These are phyloP conservation scores for Azorinus chamasolen DNA, from an alignment of 2,888 invertebrate genomes.

Conservation along the genomic window DNA sequence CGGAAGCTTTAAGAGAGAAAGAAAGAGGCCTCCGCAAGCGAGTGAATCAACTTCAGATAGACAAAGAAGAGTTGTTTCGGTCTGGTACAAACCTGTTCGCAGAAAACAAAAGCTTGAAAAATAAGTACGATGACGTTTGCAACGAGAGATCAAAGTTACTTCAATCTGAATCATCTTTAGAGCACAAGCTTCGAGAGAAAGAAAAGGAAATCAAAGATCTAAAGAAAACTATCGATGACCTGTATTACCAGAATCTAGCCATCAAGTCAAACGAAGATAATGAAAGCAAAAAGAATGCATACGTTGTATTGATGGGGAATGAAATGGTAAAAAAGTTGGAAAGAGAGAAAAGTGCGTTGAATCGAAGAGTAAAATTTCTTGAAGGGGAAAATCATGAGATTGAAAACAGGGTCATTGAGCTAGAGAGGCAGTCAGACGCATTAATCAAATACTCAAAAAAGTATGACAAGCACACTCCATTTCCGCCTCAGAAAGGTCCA, in stretches of 20 bases:
- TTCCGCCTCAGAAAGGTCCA: conserved; percentile 5
- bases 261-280: conserved; percentile 53
- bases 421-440: conserved; percentile 52
- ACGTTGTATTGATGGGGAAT: conserved; percentile 61
- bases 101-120: conserved; percentile 55
- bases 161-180: conserved; percentile 46
- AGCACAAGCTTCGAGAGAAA: conserved; percentile 46
- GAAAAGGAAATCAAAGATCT: conserved; percentile 55
- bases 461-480: conserved; percentile 42
- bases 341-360: conserved; percentile 56
- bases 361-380: conserved; percentile 55
- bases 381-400: conserved; percentile 61
- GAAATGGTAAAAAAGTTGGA: conserved; percentile 61
- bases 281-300: conserved; percentile 46
- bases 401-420: conserved; percentile 55
- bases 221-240: conserved; percentile 60
- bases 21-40: conserved; percentile 47
- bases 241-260: conserved; percentile 60
- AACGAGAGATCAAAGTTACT: conserved; percentile 45
- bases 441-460: conserved; percentile 46
- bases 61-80: conserved; percentile 60
- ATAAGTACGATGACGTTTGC: conserved; percentile 43
- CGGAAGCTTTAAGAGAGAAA: conserved; percentile 36
- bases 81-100: conserved; percentile 57
- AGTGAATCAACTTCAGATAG: conserved; percentile 51